Evolutionary conservation across 1,140 invertebrate genomes (phyloP), one percentile per base, ranked within the genome.

Genomic region (Drosophila sp.): DNA sequence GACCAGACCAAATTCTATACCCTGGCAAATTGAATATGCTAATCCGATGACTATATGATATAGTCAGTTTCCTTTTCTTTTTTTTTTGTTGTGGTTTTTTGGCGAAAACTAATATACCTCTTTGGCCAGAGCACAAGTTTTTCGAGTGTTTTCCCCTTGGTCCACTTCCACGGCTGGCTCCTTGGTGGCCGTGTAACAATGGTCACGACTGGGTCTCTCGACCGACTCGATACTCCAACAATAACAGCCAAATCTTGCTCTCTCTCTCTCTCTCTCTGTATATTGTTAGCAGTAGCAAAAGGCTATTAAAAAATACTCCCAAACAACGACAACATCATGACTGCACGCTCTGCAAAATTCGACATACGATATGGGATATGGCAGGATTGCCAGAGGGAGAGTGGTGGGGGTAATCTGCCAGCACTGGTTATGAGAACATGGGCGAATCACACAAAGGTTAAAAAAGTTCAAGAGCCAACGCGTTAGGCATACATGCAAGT

Each of bases 301-400:
- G 56, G 73, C 73, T 76, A 76, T 76, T 76, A 77, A 77, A 77
- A 76, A 77, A 44, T 71, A 67, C 77, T 62, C 54, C 60, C 38
- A 50, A 50, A 69, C 77, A 54, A 69, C 82, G 68, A 86, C 82
- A 79, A 69, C 82, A 66, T 87, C 83, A 86, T 86, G 83, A 87
- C 83, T 87, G 83, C 83, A 87, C 83, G 83, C 84, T 87, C 79
- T 81, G 83, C 60, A 87, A 79, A 87, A 87, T 87, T 87, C 83
- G 83, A 87, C 83, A 87, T 83, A 87, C 83, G 83, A 86, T 86
- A 79, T 82, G 76, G 76, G 72, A 77, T 81, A 82, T 58, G 56
- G 32, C 56, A 58, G 56, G 56, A 25, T 35, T 10, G 23, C 23
- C 3, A 10, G 44, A 6, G 23, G 40, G 23, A 50, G 17, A 17